Base-by-base conservation (phyloP, 2,888 invertebrate species). In the Meiosimyza decipiens region DNA sequence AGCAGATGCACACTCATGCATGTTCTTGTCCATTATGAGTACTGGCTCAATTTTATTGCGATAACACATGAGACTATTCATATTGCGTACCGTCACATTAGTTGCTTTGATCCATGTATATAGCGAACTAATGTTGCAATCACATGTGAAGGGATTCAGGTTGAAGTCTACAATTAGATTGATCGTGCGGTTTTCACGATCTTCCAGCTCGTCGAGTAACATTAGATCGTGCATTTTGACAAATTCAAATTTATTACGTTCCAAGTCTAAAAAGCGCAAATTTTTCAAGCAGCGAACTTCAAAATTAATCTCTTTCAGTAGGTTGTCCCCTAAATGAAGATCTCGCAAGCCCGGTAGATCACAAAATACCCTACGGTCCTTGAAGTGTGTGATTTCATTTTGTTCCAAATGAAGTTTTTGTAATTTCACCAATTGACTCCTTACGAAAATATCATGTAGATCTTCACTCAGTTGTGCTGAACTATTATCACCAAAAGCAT, bases 321-420 rank as follows among this genome's bases (percentile, higher is more conserved):
- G 84, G 79, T 92, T 92, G 77, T 93, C 90, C n/a, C 91, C 92
- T 66, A 94, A 85, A 83, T 93, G 91, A 1, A 94, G 86, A 81
- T 93, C 92, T 75, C 90, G 88, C 6, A 94, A 84, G 68, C 88
- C 89, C 0, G 92, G 91, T 33, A 94, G 85, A 79, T 91, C 91
- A 80, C 94, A 94, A 82, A 94, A 94, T 0, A 93, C 90, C 60
- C 89, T 89, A 15, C 88, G 87, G 81, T 92, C 92, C 73, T 88
- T 88, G 77, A 93, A 92, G 65, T 89, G 87, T 40, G 89, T 89
- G 49, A 94, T 93, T 83, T 93, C 92, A 82, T 94, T 94, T 79
- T 93, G 92, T 80, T 94, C 94, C 79, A 94, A 84, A 83, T 94
- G 93, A 2, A 94, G 84, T 81, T 93, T 93, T 76, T 90, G 89